Evolutionary conservation across 2,797 vertebrate species (phyloP), one percentile per base, ranked within the genome.

Genomic region (Malurus splendens): DNA sequence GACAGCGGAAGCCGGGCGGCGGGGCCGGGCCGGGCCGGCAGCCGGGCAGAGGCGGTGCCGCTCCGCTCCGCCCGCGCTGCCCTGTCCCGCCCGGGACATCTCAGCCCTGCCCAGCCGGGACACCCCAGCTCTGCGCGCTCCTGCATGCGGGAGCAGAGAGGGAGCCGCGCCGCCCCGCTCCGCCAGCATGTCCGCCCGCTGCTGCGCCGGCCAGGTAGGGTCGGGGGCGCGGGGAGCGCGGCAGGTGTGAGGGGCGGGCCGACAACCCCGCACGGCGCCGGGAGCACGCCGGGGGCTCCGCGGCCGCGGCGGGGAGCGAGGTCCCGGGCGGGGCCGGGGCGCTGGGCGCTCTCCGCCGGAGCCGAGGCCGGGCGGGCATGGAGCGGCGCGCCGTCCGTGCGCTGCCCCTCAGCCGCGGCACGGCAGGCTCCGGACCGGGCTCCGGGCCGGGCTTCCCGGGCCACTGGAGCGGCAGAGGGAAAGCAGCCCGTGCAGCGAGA

Each of bases 161-260:
- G 4, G 18, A 65, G 48, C 3, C 33, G 41, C 41, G 33, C 18
- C 28, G 14, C 7, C 18, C 23, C 15, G 33, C n/a, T 56, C 30
- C 28, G 12, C 56, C 71, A 61, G 61, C 83, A 97, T 97, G 97
- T 97, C 96, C 20, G 96, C 96, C 28, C 94, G 28, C 45, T 96
- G 96, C 88, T 97, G 97, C 67, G 97, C 95, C 33, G 95, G 96
- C 93, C 96, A 97, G 96, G 97, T 97, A 87, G 90, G 50, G 4
- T 9, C 14, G 14, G 52, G 30, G 7, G 5, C 20, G 18, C 19
- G 27, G 59, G 28, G 23, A 44, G 60, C 55, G 38, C 45, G 72
- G 82, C 90, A 91, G 90, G 80, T 91, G 90, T 14, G 65, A 33
- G 50, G 42, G 11, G 22, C 9, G 12, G 32, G 19, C 38, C 15